Evolutionary conservation across 2,888 invertebrate genomes (phyloP).

Genomic region (Tillus elongatus): DNA sequence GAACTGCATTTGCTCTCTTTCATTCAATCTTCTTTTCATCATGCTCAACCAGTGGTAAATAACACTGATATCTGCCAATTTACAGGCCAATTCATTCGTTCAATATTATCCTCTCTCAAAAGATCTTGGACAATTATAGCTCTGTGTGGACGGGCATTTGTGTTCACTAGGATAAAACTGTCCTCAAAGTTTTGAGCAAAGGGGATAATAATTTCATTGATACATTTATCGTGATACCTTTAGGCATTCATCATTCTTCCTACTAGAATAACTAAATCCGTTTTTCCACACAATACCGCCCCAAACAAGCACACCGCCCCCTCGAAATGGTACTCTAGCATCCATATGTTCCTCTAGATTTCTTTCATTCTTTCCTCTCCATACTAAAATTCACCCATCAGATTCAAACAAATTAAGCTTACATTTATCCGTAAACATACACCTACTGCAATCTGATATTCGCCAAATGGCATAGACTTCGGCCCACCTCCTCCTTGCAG

Average conservation of each 20-base stretch:
- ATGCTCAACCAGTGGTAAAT: too few species aligned
- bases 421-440: conserved; percentile 1
- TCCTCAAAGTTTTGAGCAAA: neutral
- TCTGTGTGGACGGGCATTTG: neutral
- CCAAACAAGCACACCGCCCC: neutral
- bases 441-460: neutral
- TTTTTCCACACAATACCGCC: conserved; percentile 1
- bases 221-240: neutral
- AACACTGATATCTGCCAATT: too few species aligned
- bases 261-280: neutral
- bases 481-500: too few species aligned
- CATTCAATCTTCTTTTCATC: too few species aligned
- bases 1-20: too few species aligned
- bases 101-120: neutral
- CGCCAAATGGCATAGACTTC: too few species aligned
- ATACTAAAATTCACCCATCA: conserved; percentile 1
- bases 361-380: neutral
- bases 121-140: neutral
- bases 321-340: neutral
- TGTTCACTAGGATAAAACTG: neutral
- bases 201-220: neutral
- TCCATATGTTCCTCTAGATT: neutral
- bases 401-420: conserved; percentile 1
- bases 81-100: conserved; percentile 2
- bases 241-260: neutral